phyloP scores from a whole-genome alignment of 2,888 invertebrate species.

The Peribatodes rhomboidaria region DNA sequence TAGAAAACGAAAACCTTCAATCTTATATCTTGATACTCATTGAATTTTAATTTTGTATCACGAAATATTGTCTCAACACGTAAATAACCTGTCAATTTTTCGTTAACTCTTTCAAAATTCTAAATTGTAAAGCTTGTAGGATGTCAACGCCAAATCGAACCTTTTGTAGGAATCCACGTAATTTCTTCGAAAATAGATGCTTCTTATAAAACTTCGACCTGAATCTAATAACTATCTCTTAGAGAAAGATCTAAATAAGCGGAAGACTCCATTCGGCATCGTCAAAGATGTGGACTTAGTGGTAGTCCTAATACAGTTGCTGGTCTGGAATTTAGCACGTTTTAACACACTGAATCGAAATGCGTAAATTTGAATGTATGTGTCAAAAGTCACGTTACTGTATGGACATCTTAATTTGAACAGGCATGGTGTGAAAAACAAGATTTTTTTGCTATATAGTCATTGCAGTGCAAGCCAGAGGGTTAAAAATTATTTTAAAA shows the following conservation, averaged over 20 bases:
- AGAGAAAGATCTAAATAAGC: constrained; percentile 29
- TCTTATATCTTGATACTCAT: too few relatives aligned
- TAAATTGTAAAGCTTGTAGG: constrained; percentile 29
- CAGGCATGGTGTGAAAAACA: too few relatives aligned
- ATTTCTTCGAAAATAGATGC: constrained; percentile 25
- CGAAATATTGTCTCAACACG: constrained; percentile 5
- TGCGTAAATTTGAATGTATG: too few relatives aligned
- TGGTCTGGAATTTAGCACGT: constrained; percentile 8
- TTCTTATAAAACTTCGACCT: constrained; percentile 25
- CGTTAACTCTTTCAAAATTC: constrained; percentile 22
- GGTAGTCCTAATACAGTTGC: constrained; percentile 33
- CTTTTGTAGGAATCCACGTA: constrained; percentile 22
- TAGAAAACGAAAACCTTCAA: too few relatives aligned
- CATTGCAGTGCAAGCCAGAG: too few relatives aligned
- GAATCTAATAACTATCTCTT: constrained; percentile 25
- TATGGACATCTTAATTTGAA: too few relatives aligned
- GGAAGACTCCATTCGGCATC: constrained; percentile 10
- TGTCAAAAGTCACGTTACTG: too few relatives aligned
- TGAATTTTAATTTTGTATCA: background rate
- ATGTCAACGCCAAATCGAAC: constrained; percentile 28
- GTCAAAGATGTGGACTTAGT: constrained; percentile 21
- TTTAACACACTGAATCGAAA: too few relatives aligned
- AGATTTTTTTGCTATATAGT: too few relatives aligned
- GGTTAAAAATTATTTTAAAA: background rate
- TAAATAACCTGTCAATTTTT: constrained; percentile 11